phyloP scores from a whole-genome alignment of 2,113 vertebrate genomes.

The Puma concolor region DNA sequence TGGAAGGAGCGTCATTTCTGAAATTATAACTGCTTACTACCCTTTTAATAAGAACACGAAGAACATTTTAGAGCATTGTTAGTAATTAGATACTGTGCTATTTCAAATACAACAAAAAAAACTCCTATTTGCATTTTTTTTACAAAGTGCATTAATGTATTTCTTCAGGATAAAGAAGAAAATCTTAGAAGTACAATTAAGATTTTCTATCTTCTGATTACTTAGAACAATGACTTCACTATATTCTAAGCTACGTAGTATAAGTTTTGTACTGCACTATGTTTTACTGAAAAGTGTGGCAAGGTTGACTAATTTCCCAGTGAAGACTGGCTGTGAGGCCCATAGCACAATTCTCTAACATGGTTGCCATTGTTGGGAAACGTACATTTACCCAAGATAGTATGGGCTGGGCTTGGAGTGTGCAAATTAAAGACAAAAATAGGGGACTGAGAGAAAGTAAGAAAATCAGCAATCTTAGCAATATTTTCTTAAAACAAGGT shows the following conservation, averaged over 20 bases:
- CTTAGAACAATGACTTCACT: not conserved
- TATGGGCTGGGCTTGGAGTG: too few species aligned
- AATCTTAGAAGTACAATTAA: slow-evolving; percentile 3
- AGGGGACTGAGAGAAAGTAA: not conserved
- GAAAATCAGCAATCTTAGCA: not conserved
- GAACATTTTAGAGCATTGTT: slow-evolving; percentile 5
- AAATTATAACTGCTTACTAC: slow-evolving; percentile 35
- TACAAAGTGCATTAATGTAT: not conserved
- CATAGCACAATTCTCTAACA: not conserved
- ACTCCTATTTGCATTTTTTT: not conserved
- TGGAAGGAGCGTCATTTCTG: not conserved
- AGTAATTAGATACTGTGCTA: not conserved
- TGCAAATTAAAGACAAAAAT: not conserved
- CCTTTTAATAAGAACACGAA: slow-evolving; percentile 3
- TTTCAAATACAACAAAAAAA: slow-evolving; percentile 33
- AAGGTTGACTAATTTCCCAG: not conserved
- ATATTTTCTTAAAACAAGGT: not conserved
- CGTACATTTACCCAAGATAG: not conserved
- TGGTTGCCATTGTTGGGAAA: not conserved
- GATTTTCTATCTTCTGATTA: not conserved
- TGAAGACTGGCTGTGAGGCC: not conserved
- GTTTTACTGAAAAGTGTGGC: not conserved
- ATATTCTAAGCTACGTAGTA: not conserved
- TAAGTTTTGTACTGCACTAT: not conserved
- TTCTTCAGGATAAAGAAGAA: not conserved